Evolutionary conservation across 2,888 invertebrate species (phyloP), one percentile per base, ranked within the genome.

Genomic region (Pollenia griseotomentosa): DNA sequence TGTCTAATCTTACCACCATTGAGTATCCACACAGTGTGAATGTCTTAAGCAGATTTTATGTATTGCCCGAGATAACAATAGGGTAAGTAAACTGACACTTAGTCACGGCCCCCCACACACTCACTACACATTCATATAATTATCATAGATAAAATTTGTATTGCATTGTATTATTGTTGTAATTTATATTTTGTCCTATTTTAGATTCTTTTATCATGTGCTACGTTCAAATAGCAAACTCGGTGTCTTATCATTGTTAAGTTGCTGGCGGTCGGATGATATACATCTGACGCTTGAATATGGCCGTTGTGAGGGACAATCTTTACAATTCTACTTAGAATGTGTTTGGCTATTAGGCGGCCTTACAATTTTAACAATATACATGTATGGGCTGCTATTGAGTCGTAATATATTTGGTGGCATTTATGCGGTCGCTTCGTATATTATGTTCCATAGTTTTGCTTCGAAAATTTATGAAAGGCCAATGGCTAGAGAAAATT

Each of bases 401-500:
- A 96, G 97, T 90, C 95, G 95, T 74, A 96, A 96, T 75, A 91
- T 97, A 1, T 93, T 95, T 71, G 97, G 98, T 14, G 98, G 97
- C 0, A 87, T 96, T 0, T 91, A 98, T 40, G 95, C 97, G 0
- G 95, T 96, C 9, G 91, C 95, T 0, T 95, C 96, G 9, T 98
- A 96, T 92, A 95, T 97, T 89, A 96, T 96, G 90, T 98, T 98
- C 92, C 98, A 98, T 92, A 95, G 95, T 42, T 97, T 97, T 92
- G 96, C 96, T 70, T 97, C 98, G 0, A 94, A 98, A 66, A 97
- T 97, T 5, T 97, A 97, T 90, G 97, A 97, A 96, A 96, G 97
- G 0, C 98, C 98, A 0, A 96, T 97, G 57, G 95, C 98, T 66
- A 93, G 98, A 40, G 98, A 98, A 93, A 97, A 97, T 91, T 96